A percentile compares a stretch with the other conserved stretches of the same genome.
phyloP scores from a whole-genome alignment of 1,140 invertebrate genomes.

The Drosophila baimaii region DNA sequence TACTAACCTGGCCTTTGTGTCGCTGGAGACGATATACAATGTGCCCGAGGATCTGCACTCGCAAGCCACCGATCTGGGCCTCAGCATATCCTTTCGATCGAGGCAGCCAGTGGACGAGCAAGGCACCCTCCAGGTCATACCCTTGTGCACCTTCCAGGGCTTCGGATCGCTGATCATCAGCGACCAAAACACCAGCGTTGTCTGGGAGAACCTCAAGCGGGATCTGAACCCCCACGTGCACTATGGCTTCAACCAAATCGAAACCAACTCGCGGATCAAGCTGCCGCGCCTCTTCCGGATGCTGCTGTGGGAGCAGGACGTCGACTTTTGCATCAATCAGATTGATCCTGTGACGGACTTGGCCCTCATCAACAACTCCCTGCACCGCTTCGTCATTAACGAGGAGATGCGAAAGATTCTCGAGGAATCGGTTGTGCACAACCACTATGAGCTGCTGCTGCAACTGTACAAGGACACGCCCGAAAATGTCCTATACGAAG shows the following conservation, averaged over 20 bases:
- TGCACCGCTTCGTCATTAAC: slow-evolving; percentile 70
- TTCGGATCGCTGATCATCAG: slow-evolving; percentile 58
- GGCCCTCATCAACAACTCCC: slow-evolving; percentile 70
- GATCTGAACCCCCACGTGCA: slow-evolving; percentile 23
- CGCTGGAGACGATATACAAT: slow-evolving; percentile 73
- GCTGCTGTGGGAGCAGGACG: slow-evolving; percentile 45
- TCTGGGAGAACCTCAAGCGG: slow-evolving; percentile 71
- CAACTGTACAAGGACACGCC: slow-evolving; percentile 59
- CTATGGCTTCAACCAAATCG: slow-evolving; percentile 52
- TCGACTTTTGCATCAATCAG: slow-evolving; percentile 22
- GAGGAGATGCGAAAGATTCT: slow-evolving; percentile 52
- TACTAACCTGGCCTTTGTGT: slow-evolving; percentile 65
- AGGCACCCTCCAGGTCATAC: slow-evolving; percentile 10
- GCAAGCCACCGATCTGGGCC: slow-evolving; percentile 34
- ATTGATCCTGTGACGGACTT: slow-evolving; percentile 49
- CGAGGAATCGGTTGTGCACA: slow-evolving; percentile 44
- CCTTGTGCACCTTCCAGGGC: slow-evolving; percentile 54
- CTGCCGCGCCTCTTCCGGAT: slow-evolving; percentile 49
- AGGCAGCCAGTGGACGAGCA: neutral
- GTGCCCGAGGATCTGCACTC: slow-evolving; percentile 36
- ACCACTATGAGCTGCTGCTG: slow-evolving; percentile 51
- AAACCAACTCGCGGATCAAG: slow-evolving; percentile 42
- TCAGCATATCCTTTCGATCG: slow-evolving; percentile 56
- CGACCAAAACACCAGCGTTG: slow-evolving; percentile 52
- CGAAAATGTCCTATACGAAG: slow-evolving; percentile 61